Evolutionary conservation across 2,113 vertebrate species (phyloP).

Genomic region (Leuciscus idus): DNA sequence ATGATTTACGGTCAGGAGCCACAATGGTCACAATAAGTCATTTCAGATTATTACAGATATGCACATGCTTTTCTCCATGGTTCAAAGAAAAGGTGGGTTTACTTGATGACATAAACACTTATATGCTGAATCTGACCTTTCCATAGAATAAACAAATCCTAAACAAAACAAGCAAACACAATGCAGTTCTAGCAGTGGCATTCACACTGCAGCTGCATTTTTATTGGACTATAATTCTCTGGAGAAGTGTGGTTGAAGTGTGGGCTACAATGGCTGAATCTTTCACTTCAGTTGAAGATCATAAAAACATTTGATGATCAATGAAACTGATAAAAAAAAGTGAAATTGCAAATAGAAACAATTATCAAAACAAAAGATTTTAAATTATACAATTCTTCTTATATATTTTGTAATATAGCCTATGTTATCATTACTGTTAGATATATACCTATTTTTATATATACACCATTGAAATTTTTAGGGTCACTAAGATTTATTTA

Average conservation of each 20-base stretch:
- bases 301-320: not conserved
- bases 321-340: not conserved
- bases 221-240: not conserved
- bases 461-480: too few species aligned
- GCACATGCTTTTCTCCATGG: not conserved
- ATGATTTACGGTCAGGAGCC: too few species aligned
- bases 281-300: not conserved
- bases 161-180: not conserved
- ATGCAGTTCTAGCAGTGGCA: not conserved
- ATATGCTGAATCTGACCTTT: not conserved
- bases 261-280: not conserved
- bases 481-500: too few species aligned
- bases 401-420: not conserved
- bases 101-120: not conserved
- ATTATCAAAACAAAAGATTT: not conserved
- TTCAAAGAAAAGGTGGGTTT: not conserved
- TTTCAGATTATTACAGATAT: not conserved
- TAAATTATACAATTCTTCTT: not conserved
- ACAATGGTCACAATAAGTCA: not conserved
- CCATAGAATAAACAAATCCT: not conserved
- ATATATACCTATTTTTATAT: too few species aligned
- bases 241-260: slow-evolving; percentile 11
- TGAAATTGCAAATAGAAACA: not conserved
- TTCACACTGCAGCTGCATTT: not conserved
- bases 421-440: too few species aligned